A percentile compares a stretch with the other conserved stretches of the same genome.
phyloP scores from a whole-genome alignment of 2,888 invertebrate species.

The Thymelicus lineola region DNA sequence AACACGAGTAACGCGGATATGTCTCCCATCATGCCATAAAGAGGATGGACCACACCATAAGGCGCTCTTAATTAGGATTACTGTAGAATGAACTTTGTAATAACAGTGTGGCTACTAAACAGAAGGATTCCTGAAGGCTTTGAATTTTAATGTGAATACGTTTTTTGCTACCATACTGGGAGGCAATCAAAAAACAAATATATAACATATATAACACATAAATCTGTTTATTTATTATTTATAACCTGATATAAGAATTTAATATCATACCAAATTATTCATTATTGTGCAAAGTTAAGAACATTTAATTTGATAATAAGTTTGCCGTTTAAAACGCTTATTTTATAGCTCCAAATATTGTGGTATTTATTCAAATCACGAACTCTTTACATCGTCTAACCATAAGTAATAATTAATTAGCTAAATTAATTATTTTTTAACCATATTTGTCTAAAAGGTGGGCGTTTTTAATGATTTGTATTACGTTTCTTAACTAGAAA shows the following conservation, averaged over 20 bases:
- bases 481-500: conserved; percentile 22
- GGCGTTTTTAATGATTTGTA: conserved; percentile 21
- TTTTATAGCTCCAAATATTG: conserved; percentile 6
- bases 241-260: too few species aligned
- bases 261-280: too few species aligned
- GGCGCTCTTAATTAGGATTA: conserved; percentile 43
- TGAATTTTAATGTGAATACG: too few species aligned
- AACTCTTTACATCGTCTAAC: conserved; percentile 23
- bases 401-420: conserved; percentile 31
- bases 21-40: conserved; percentile 59
- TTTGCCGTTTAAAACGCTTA: neutral
- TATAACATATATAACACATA: too few species aligned
- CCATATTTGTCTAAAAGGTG: conserved; percentile 23
- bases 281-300: too few species aligned
- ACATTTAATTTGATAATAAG: neutral
- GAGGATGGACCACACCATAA: conserved; percentile 44
- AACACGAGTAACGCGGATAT: conserved; percentile 36
- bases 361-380: conserved; percentile 30
- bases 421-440: conserved; percentile 27
- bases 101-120: conserved; percentile 43
- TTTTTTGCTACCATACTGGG: too few species aligned
- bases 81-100: conserved; percentile 18
- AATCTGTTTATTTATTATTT: too few species aligned
- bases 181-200: too few species aligned
- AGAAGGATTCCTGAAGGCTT: neutral